Conservation (phyloP, 1,140 invertebrate species). For the Paralvinella palmiformis region DNA sequence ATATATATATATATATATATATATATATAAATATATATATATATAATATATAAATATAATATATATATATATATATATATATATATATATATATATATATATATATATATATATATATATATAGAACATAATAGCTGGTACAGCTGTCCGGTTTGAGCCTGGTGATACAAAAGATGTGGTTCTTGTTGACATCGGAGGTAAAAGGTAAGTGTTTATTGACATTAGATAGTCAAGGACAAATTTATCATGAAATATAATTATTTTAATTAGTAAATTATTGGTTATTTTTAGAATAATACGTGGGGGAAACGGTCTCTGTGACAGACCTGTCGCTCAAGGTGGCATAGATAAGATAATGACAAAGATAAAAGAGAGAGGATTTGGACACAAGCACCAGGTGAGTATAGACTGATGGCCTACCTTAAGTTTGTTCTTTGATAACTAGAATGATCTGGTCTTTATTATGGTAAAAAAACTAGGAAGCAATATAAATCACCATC, state of each 20-base stretch:
- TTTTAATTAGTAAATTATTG: too few species aligned
- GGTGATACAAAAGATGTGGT: slow-evolving; percentile 40
- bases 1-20: too few species aligned
- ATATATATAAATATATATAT: too few species aligned
- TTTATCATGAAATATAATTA: too few species aligned
- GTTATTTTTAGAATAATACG: slow-evolving; percentile 31
- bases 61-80: too few species aligned
- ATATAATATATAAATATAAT: too few species aligned
- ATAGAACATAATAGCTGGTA: slow-evolving; percentile 48
- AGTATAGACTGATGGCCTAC: neutral
- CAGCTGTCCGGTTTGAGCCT: slow-evolving; percentile 47
- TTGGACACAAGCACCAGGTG: slow-evolving; percentile 36
- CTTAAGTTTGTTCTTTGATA: too few species aligned
- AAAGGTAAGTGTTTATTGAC: slow-evolving; percentile 34
- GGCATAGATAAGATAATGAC: slow-evolving; percentile 31
- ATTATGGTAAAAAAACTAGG: too few species aligned
- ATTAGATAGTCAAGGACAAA: too few species aligned
- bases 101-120: slow-evolving; percentile 13
- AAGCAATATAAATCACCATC: too few species aligned
- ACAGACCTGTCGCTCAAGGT: slow-evolving; percentile 31
- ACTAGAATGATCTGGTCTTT: too few species aligned
- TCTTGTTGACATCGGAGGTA: slow-evolving; percentile 45
- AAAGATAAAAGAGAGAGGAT: slow-evolving; percentile 27
- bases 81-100: too few species aligned
- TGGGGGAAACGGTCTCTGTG: slow-evolving; percentile 45